Conservation (phyloP, 35 echinoderm and acorn worm species). For the Hemicentrotus pulcherrimus region DNA sequence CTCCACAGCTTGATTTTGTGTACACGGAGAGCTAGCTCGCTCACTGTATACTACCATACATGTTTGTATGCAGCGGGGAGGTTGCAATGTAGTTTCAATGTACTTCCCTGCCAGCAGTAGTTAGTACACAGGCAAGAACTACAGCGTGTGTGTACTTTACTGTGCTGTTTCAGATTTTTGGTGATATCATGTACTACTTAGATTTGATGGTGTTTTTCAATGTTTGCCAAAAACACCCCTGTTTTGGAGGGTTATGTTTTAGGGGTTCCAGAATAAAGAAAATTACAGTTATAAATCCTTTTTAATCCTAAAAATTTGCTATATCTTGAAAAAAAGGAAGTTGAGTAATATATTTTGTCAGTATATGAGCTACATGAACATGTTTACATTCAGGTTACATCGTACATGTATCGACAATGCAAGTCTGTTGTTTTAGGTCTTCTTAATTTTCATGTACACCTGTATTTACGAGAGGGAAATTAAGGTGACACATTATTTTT, state of each 20-base stretch:
- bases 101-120: background rate
- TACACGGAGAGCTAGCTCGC: background rate
- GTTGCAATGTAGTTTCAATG: background rate
- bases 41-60: background rate
- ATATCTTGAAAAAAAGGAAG: background rate
- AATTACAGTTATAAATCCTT: no score
- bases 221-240: background rate
- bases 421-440: no score
- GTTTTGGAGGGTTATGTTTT: background rate
- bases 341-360: background rate
- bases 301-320: background rate
- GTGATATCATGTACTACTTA: background rate
- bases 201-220: background rate
- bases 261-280: background rate
- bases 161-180: background rate
- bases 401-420: no score
- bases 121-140: background rate
- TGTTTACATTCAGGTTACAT: no score
- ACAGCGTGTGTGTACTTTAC: background rate
- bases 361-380: no score
- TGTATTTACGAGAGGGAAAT: no score
- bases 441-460: no score
- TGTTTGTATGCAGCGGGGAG: background rate
- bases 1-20: background rate
- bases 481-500: no score